Base-by-base conservation (phyloP, 2,888 invertebrate species). In the Xanthia icteritia region DNA sequence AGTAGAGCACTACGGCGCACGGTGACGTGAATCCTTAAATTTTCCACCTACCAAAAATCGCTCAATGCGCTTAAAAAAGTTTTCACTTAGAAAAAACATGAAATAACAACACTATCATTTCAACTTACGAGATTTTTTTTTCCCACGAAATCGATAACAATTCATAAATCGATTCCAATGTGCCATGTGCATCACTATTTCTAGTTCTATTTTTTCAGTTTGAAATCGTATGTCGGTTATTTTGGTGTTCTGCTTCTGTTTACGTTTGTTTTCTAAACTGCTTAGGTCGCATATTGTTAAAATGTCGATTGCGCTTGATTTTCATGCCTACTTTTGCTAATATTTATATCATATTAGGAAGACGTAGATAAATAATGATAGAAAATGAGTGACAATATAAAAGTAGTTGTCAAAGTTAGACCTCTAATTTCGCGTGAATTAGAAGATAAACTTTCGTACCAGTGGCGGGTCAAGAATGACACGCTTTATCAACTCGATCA, bases 321-420 rank as follows among this genome's bases (percentile, higher is more conserved):
- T 83, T 73, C 58, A 79, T 77, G 79, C 51, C 78, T 81, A 66
- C 36, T 82, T 79, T 77, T 77, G 75, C 71, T 85, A 83, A 85
- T 81, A 76, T 79, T 84, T 11, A 79, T 76, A 67, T 69, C 73
- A 60, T 83, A 87, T 79, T 87, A 82, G 74, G 77, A 78, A 83
- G 73, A 82, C 74, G 80, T 78, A 79, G 76, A 20, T 77, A 86
- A 79, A 86, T 86, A 88, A 89, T 89, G 89, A 82, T 85, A 73
- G 71, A 94, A 94, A 90, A 97, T 97, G 97, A 97, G 97, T 90
- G 97, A 97, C 91, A 98, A 97, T 91, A 98, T 98, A 71, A 97
- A 98, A 97, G 98, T 98, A 73, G 98, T 98, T 78, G 97, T 98
- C 80, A 98, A 98, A 96, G 97, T 98, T 83, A 97, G 98, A 66